Evolutionary conservation across 2,113 vertebrate genomes (phyloP).

Genomic region (Gavialis gangeticus): DNA sequence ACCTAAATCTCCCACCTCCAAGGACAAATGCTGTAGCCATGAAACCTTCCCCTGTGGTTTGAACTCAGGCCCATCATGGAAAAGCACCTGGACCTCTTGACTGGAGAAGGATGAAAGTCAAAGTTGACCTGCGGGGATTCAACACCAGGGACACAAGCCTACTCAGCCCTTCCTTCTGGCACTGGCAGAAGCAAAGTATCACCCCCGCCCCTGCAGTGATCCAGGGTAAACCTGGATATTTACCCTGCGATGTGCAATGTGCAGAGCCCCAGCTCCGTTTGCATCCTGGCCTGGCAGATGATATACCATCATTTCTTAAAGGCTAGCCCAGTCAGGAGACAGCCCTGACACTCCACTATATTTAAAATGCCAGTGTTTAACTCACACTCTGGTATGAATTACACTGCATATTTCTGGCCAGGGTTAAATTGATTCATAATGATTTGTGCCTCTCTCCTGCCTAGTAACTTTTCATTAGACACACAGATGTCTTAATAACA

Average conservation of each 20-base stretch:
- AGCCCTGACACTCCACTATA: background rate
- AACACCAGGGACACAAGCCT: background rate
- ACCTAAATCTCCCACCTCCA: background rate
- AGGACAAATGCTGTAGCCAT: accelerated
- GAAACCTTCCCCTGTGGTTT: background rate
- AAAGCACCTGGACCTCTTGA: background rate
- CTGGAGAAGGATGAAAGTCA: background rate
- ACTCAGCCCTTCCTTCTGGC: background rate
- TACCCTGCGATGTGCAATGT: background rate
- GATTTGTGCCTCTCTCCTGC: conserved; percentile 75
- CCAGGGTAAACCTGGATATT: background rate
- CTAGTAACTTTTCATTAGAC: conserved; percentile 77
- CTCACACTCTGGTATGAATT: conserved; percentile 25
- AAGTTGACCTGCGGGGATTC: background rate
- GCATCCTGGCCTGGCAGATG: background rate
- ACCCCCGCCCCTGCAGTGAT: background rate
- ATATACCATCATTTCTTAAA: background rate
- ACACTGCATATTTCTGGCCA: conserved; percentile 45
- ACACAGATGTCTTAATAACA: conserved; percentile 75
- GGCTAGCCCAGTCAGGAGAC: background rate
- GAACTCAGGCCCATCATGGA: background rate
- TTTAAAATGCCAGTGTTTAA: conserved; percentile 26
- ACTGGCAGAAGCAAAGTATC: background rate
- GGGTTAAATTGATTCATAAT: conserved; percentile 77
- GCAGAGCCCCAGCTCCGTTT: background rate